Conservation (phyloP, 1,140 invertebrate species). For the Branchinecta lindahli region DNA sequence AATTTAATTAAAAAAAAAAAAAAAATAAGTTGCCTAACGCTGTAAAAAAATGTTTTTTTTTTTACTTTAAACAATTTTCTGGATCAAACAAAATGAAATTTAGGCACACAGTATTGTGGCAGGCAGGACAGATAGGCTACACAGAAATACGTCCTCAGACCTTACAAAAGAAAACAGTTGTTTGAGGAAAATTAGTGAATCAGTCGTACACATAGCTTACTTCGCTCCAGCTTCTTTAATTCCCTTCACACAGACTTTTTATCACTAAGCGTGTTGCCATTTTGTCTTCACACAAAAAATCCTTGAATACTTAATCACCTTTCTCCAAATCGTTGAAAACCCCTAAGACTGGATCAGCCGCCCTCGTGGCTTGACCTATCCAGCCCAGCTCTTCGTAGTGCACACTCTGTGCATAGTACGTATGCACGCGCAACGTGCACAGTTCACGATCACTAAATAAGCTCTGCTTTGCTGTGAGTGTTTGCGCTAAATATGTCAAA, state of each 20-base stretch:
- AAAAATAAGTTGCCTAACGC: no score
- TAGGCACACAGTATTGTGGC: no score
- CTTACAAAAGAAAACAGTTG: no score
- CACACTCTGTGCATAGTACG: neutral
- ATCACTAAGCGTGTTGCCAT: neutral
- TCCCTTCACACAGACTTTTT: conserved; percentile 3
- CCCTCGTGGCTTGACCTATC: neutral
- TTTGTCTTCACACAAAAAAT: neutral
- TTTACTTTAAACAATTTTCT: no score
- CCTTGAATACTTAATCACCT: neutral
- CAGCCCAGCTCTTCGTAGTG: neutral
- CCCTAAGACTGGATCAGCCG: neutral
- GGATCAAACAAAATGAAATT: no score
- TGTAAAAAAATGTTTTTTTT: no score
- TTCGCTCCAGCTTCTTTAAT: neutral
- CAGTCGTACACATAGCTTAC: no score
- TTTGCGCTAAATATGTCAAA: neutral
- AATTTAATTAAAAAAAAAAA: no score
- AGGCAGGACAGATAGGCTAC: no score
- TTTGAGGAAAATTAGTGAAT: no score
- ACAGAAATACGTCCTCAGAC: no score
- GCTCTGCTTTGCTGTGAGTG: neutral
- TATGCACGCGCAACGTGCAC: neutral
- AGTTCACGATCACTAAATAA: neutral
- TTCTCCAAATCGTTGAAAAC: neutral